phyloP scores from a whole-genome alignment of 1,140 invertebrate species.

The Bombus cullumanus region DNA sequence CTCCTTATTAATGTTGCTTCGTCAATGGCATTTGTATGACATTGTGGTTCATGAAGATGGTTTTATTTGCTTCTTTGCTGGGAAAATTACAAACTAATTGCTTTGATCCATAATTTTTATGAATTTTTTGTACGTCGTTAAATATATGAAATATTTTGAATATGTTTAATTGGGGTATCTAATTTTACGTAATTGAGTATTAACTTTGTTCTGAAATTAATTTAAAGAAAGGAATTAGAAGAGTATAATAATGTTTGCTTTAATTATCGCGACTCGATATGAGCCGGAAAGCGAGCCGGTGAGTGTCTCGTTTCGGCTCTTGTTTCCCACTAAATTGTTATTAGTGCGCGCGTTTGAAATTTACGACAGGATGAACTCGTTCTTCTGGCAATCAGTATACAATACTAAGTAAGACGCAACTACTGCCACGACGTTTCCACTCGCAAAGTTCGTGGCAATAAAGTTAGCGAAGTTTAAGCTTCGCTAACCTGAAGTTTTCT shows the following conservation, averaged over 20 bases:
- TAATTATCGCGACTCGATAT: not conserved
- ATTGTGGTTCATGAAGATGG: not conserved
- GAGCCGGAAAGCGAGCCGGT: not conserved
- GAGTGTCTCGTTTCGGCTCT: not conserved
- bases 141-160: not conserved
- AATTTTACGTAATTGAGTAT: not conserved
- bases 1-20: not conserved
- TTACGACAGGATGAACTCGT: conserved; percentile 3
- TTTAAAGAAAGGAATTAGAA: not conserved
- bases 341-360: conserved; percentile 9
- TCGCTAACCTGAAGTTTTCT: conserved; percentile 31
- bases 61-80: not conserved
- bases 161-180: no score
- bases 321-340: conserved; percentile 15
- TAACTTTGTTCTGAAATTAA: not conserved
- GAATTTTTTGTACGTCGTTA: not conserved
- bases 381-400: conserved; percentile 32
- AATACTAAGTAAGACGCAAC: conserved; percentile 32
- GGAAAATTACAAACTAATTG: not conserved
- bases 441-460: conserved; percentile 17
- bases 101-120: not conserved
- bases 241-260: no score
- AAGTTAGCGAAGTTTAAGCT: conserved; percentile 40
- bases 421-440: conserved; percentile 3
- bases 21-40: not conserved